A percentile compares a stretch with the other conserved stretches of the same genome.
These are phyloP conservation scores for Neosilurus mollespiculum DNA, from an alignment of 2,797 vertebrate species.

Conservation along the genomic window DNA sequence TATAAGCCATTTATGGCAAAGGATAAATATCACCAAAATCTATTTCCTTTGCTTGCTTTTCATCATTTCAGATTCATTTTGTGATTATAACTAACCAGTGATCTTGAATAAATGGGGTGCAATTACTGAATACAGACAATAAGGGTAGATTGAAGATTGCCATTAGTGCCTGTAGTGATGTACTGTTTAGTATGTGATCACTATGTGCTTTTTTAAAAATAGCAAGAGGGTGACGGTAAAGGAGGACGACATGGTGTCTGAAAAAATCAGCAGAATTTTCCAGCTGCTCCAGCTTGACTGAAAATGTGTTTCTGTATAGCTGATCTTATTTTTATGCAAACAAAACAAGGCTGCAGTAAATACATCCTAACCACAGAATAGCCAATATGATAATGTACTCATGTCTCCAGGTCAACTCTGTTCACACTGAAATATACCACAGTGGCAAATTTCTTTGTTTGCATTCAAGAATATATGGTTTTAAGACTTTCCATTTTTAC, in stretches of 20 bases:
- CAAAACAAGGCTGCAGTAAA: not conserved
- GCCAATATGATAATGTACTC: not conserved
- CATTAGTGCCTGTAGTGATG: constrained; percentile 22
- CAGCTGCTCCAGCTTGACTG: constrained; percentile 15
- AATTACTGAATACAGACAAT: not conserved
- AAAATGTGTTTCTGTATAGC: constrained; percentile 16
- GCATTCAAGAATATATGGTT: no score
- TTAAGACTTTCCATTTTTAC: no score
- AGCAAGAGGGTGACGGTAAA: constrained; percentile 24
- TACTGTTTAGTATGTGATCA: constrained; percentile 26
- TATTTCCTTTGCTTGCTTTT: not conserved
- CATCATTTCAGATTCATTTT: constrained; percentile 5
- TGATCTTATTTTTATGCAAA: constrained; percentile 10
- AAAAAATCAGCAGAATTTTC: constrained; percentile 27
- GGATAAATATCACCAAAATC: not conserved
- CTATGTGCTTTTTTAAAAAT: constrained; percentile 28
- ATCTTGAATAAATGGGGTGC: not conserved
- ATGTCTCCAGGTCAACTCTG: not conserved
- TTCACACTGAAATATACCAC: not conserved
- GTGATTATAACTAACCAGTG: not conserved
- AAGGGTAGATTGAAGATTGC: not conserved
- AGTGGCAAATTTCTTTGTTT: not conserved
- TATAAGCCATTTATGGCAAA: not conserved
- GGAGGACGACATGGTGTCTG: constrained; percentile 14
- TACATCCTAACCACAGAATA: not conserved